Base-by-base conservation (phyloP, 2,113 vertebrate genomes). In the Morone chrysops region DNA sequence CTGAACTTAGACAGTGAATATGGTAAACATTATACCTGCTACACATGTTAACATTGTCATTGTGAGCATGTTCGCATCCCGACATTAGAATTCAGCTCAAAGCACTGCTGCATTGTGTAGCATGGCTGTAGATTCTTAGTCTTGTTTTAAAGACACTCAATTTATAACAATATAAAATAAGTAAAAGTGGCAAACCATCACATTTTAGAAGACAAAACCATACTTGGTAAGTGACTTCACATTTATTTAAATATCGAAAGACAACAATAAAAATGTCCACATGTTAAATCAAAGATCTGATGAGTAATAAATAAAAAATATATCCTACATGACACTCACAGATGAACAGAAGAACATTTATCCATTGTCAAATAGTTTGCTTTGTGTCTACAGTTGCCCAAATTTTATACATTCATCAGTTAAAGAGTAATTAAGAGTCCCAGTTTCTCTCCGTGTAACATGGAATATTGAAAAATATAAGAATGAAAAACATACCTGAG, bases 401-500 rank as follows among this genome's bases (percentile, higher is more conserved):
- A 31, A 31, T 31, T 2, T 17, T 50, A 53, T 1, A 63, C 18
- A 51, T 69, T 51, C 25, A 69, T 13, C 7, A 18, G 40, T 16
- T 45, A 66, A 16, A 66, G 25, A 53, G 31, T 20, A 51, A 51
- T 5, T 16, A 50, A 50, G 14, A 50, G 45, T 47, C 45, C 45
- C 14, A 14, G 13, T 48, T 20, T 59, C 9, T 31, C 40, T 31
- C 12, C 8, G 11, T 6, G 5, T 41, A n/a, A 17, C 20, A 8
- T 31, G 66, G 31, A 25, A 0, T 25, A 51, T 4, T 31, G 20
- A 70, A 53, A 66, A 56, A 57, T 9, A 11, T 4, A 12, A 16
- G 36, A 36, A 71, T 56, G 3, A 69, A 48, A 53, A 70, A 79
- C 96, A 95, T 88, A 99, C 95, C 91, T 99, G 98, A 87, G 96